Base-by-base conservation (phyloP, 2,113 vertebrate genomes). In the Rhinopomastus cyanomelas region DNA sequence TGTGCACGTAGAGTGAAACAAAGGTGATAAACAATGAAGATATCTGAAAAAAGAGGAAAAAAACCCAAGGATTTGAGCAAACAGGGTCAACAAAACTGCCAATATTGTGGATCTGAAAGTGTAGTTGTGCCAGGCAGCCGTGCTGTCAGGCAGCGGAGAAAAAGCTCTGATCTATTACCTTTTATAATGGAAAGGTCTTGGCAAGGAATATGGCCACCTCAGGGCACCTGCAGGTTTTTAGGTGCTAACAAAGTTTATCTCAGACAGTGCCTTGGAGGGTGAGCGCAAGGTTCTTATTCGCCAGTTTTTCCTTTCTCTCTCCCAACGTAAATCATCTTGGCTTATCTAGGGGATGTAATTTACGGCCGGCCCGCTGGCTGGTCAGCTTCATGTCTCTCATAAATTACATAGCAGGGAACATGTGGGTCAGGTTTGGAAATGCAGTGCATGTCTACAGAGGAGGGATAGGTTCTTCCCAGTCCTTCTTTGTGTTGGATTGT, bases 371-470 rank as follows among this genome's bases (percentile, higher is more conserved):
- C 69, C 92, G 66, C 71, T 93, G 85, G 36, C 78, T 72, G 48
- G 56, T 87, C 82, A 94, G 79, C 30, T 76, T 95, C 55, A 37
- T 3, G 65, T 78, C 48, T 88, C 79, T 94, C 94, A 61, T 97
- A 96, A 96, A 97, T 97, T 87, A 96, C 32, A 83, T 53, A 81
- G 67, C 29, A 42, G 87, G 95, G 94, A 88, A 95, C 59, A 92
- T 92, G 83, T 96, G 74, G 93, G 96, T 96, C 93, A 97, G 81
- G 55, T 55, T 48, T 90, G 87, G 79, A 93, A 93, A 78, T 75
- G 77, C 34, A 39, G 69, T 52, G 60, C 11, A 1, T 56, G 65
- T 77, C 77, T 83, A 78, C 23, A 84, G 59, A 78, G 73, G 66
- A 90, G 30, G 25, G 16, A 49, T 32, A 21, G 20, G n/a, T 64